These are phyloP conservation scores for Harpalus rubripes DNA, from an alignment of 2,888 invertebrate species.

Conservation along the genomic window DNA sequence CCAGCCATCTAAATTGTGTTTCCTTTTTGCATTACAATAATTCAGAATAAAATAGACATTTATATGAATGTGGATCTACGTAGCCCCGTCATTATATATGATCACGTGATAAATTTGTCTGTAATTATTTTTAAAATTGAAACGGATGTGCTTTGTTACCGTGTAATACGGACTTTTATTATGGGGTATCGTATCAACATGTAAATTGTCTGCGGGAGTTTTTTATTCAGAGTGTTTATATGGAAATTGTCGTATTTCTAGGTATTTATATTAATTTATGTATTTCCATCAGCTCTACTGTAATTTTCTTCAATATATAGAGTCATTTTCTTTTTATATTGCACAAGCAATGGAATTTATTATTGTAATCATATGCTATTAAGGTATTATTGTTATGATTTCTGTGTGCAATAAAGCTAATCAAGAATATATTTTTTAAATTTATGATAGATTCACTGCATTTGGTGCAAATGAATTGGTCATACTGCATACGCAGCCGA, in stretches of 20 bases:
- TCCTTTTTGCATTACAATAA: conserved; percentile 60
- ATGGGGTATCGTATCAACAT: conserved; percentile 28
- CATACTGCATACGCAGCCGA: too few species aligned
- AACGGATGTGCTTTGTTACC: conserved; percentile 38
- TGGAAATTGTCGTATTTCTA: conserved; percentile 35
- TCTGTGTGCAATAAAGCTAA: conserved; percentile 1
- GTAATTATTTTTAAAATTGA: conserved; percentile 62
- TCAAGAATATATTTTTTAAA: not conserved
- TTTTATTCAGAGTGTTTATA: conserved; percentile 31
- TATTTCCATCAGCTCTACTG: not conserved
- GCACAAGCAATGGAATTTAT: conserved; percentile 11
- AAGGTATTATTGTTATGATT: conserved; percentile 7
- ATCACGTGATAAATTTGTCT: conserved; percentile 57
- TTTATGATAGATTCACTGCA: too few species aligned
- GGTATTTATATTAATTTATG: conserved; percentile 39
- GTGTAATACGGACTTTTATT: conserved; percentile 43
- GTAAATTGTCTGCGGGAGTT: conserved; percentile 16
- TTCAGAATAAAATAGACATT: conserved; percentile 63
- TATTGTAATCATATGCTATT: conserved; percentile 13
- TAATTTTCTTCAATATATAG: conserved; percentile 27
- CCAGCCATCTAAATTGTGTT: conserved; percentile 60
- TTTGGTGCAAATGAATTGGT: too few species aligned
- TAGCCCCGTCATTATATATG: conserved; percentile 51
- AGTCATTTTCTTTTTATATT: conserved; percentile 24
- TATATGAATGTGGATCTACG: conserved; percentile 57